A percentile compares a stretch with the other conserved stretches of the same genome.
These are phyloP conservation scores for Perca fluviatilis DNA, from an alignment of 2,113 vertebrate species.

Conservation along the genomic window DNA sequence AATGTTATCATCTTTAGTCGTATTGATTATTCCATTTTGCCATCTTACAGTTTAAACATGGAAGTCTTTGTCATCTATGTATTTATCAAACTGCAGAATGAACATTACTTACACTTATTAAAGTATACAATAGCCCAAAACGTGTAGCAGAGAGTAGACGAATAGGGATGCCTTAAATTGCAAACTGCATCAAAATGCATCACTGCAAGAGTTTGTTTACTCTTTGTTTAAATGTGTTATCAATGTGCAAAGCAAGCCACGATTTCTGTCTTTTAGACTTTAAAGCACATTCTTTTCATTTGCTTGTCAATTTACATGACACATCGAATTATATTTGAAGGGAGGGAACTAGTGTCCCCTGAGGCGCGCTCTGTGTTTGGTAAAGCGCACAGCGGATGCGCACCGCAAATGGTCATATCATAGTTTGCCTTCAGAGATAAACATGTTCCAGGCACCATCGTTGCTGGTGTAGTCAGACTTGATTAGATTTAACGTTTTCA, in stretches of 20 bases:
- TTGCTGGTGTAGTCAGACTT: background rate
- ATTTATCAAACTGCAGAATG: background rate
- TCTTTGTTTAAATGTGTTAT: background rate
- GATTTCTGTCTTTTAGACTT: background rate
- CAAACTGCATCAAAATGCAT: background rate
- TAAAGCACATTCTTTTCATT: constrained; percentile 3
- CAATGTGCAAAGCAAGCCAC: background rate
- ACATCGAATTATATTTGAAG: constrained; percentile 38
- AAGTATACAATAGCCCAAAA: background rate
- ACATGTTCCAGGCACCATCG: background rate
- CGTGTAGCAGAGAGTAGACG: background rate
- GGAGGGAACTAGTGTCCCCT: constrained; percentile 56
- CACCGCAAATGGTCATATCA: constrained; percentile 25
- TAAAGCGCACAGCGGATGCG: constrained; percentile 39
- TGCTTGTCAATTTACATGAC: constrained; percentile 14
- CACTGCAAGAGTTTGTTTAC: background rate
- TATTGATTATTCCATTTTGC: background rate
- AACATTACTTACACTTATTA: background rate
- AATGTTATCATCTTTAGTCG: background rate
- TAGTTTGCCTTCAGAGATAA: constrained; percentile 40
- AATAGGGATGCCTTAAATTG: background rate
- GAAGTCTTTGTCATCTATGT: background rate
- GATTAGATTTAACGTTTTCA: background rate
- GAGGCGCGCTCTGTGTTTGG: constrained; percentile 27
- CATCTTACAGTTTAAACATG: background rate